A percentile compares a stretch with the other conserved stretches of the same genome.
Evolutionary conservation across 2,113 vertebrate species (phyloP).

Genomic region (Stigmatopora nigra): DNA sequence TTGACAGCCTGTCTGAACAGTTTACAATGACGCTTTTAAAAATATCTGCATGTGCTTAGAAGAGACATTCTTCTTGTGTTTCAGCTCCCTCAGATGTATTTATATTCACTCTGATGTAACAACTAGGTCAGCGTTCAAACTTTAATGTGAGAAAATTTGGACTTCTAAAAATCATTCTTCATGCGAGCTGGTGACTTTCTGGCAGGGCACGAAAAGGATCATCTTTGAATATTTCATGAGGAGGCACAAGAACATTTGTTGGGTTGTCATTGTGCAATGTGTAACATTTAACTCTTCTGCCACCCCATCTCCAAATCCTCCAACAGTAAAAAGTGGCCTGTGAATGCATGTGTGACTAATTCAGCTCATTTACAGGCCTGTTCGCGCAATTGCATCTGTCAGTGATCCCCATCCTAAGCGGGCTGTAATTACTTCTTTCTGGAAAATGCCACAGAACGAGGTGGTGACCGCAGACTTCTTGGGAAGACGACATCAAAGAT

Average conservation of each 20-base stretch:
- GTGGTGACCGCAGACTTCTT: constrained; percentile 47
- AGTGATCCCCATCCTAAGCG: constrained; percentile 49
- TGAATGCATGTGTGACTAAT: constrained; percentile 41
- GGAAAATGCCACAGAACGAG: constrained; percentile 42
- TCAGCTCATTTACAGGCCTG: constrained; percentile 35
- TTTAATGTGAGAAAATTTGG: constrained; percentile 46
- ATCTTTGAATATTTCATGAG: constrained; percentile 5
- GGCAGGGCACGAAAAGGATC: background rate
- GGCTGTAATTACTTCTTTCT: constrained; percentile 57
- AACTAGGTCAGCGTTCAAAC: constrained; percentile 51
- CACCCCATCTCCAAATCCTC: constrained; percentile 20
- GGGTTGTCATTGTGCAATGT: constrained; percentile 13
- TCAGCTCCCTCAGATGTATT: constrained; percentile 25
- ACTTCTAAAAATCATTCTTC: constrained; percentile 39
- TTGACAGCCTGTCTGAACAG: constrained; percentile 8
- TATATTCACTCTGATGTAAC: constrained; percentile 33
- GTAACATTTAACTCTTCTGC: constrained; percentile 15
- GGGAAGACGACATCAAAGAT: constrained; percentile 42
- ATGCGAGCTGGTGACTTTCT: constrained; percentile 8
- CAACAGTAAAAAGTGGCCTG: constrained; percentile 31
- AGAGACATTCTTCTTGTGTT: constrained; percentile 10
- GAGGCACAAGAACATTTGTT: constrained; percentile 7
- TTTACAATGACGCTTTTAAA: constrained; percentile 16
- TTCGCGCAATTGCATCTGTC: constrained; percentile 46
- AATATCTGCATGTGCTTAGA: constrained; percentile 8